Conservation (phyloP, 2,797 vertebrate species). For the Gallirallus australis region DNA sequence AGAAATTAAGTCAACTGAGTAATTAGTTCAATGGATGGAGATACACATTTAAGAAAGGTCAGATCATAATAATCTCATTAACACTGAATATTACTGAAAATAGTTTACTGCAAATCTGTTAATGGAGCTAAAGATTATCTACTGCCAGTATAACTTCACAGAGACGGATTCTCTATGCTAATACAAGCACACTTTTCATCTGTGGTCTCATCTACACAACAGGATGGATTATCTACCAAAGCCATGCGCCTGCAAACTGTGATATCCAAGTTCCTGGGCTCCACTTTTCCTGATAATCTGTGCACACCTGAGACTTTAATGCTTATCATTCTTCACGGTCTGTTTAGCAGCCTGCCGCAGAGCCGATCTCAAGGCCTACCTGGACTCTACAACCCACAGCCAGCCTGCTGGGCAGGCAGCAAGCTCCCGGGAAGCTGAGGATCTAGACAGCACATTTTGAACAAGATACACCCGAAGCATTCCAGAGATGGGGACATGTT, state of each 20-base stretch:
- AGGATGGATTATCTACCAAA: neutral
- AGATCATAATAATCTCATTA: neutral
- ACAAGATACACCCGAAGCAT: fast-evolving
- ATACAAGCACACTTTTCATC: neutral
- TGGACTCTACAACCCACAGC: neutral
- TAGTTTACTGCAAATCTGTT: neutral
- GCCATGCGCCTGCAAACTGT: neutral
- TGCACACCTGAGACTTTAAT: neutral
- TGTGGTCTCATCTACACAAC: neutral
- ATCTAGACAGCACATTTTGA: neutral
- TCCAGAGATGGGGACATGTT: neutral
- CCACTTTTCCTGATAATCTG: neutral
- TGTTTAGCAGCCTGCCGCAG: neutral
- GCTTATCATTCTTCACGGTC: neutral
- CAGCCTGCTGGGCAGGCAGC: neutral
- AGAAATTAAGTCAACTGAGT: constrained; percentile 49
- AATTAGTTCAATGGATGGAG: constrained; percentile 54
- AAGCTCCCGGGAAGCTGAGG: neutral
- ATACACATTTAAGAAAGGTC: constrained; percentile 47
- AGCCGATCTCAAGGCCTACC: neutral
- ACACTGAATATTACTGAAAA: neutral
- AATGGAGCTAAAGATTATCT: neutral
- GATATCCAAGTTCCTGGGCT: neutral
- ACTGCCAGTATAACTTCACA: neutral
- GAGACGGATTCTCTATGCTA: neutral